phyloP scores from a whole-genome alignment of 2,797 vertebrate genomes.

The Distichodus sexfasciatus region DNA sequence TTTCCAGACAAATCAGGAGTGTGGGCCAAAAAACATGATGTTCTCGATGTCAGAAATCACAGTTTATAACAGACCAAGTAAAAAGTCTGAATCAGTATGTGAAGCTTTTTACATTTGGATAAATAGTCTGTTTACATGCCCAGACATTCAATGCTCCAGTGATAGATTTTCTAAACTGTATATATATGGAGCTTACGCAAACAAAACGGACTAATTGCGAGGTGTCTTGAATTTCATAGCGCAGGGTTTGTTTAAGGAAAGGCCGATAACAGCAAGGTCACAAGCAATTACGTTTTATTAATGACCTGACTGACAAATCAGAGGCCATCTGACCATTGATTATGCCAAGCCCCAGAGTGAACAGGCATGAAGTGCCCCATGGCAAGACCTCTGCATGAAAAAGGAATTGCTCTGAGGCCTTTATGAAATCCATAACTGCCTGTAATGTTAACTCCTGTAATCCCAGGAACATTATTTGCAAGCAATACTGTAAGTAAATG shows the following conservation, averaged over 20 bases:
- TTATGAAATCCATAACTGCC: neutral
- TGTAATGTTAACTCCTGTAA: conserved; percentile 2
- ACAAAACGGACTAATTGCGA: conserved; percentile 70
- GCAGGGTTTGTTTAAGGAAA: conserved; percentile 54
- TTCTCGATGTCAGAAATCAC: conserved; percentile 43
- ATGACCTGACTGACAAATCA: conserved; percentile 64
- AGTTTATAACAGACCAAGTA: conserved; percentile 61
- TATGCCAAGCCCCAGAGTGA: neutral
- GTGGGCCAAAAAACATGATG: conserved; percentile 49
- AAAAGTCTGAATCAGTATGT: conserved; percentile 60
- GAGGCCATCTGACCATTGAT: conserved; percentile 10
- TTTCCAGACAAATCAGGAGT: conserved; percentile 69
- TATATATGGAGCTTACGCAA: conserved; percentile 64
- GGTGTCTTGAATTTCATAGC: conserved; percentile 71
- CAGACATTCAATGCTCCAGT: conserved; percentile 55
- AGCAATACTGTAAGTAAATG: neutral
- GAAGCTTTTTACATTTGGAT: conserved; percentile 61
- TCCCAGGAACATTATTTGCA: conserved; percentile 2
- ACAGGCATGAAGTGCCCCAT: neutral
- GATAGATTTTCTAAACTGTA: conserved; percentile 71
- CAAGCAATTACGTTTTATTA: conserved; percentile 72
- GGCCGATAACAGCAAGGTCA: conserved; percentile 71
- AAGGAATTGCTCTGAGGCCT: neutral
- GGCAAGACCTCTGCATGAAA: neutral
- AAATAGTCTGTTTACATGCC: conserved; percentile 68